These are phyloP conservation scores for Ichneumoninae sp. DNA, from an alignment of 2,888 invertebrate genomes.

Conservation along the genomic window DNA sequence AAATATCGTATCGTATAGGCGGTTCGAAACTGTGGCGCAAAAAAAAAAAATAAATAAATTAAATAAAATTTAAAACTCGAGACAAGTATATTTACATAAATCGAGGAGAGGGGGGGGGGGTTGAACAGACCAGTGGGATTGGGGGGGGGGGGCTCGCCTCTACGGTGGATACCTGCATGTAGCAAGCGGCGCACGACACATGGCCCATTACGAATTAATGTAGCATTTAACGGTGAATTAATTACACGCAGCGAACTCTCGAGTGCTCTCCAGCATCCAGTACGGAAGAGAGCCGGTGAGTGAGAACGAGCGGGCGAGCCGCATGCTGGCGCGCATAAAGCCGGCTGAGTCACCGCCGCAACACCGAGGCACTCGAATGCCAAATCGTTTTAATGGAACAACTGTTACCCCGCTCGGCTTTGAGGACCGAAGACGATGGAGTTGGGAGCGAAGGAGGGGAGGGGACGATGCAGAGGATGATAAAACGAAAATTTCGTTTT, in stretches of 20 bases:
- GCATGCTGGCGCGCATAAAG: conserved; percentile 56
- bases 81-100: conserved; percentile 29
- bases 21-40: no score
- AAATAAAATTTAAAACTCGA: background rate
- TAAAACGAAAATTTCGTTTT: background rate
- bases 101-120: background rate
- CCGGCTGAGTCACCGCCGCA: conserved; percentile 64
- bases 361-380: conserved; percentile 75
- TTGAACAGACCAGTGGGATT: background rate
- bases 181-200: conserved; percentile 73
- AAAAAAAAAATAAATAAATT: no score
- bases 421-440: conserved; percentile 42
- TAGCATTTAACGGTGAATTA: conserved; percentile 82
- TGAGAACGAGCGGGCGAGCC: conserved; percentile 16
- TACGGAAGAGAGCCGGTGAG: conserved; percentile 68
- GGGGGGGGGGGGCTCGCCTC: conserved; percentile 1
- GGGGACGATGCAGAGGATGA: conserved; percentile 33
- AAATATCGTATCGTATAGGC: no score
- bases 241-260: conserved; percentile 79
- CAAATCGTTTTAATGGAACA: conserved; percentile 82
- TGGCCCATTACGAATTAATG: conserved; percentile 80
- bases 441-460: conserved; percentile 14
- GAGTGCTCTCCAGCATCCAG: conserved; percentile 74
- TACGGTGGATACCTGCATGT: conserved; percentile 46
- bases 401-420: conserved; percentile 76